Base-by-base conservation (phyloP, 1,140 invertebrate species). In the Drosophila lowei region DNA sequence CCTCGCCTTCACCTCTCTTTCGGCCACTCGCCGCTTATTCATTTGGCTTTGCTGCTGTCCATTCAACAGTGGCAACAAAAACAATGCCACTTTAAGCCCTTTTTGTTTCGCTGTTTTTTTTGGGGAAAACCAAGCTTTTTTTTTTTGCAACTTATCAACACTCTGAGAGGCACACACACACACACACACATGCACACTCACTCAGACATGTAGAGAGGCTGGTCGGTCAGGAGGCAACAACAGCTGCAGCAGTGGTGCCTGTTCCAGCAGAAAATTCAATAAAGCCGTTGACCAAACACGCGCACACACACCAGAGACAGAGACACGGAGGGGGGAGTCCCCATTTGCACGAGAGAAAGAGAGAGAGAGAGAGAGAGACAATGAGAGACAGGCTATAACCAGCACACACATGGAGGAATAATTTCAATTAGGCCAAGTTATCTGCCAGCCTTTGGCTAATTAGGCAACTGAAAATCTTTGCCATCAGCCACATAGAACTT, bases 371-470 rank as follows among this genome's bases (percentile, higher is more conserved):
- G 34, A 30, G 38, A 25, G 30, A 67, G 44, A 34, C 49, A 67
- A 38, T 38, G 15, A 47, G 38, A 34, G 41, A 38, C 21, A 30
- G 38, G 38, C 15, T 23, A 60, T 9, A 18, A 18, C 4, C 18
- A 30, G 8, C 13, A 18, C 76, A 49, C 23, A 49, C 55, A 64
- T 50, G 47, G 25, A 30, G 25, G 21, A 62, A 79, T 75, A 61
- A 84, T 83, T 84, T 84, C 79, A 83, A 83, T 83, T 83, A 75
- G 71, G 63, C 43, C 34, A 62, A 74, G 48, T 72, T 71, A 18
- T 48, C 62, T 52, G 34, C 52, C 13, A 44, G 47, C 23, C 25
- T 42, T 49, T 72, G 79, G 76, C 79, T 84, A 83, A 83, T 83
- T 84, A 67, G 50, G 79, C 75, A 54, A 48, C 59, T 56, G 60